A percentile compares a stretch with the other conserved stretches of the same genome.
These are phyloP conservation scores for Phalloptychus januarius DNA, from an alignment of 2,797 vertebrate species.

Conservation along the genomic window DNA sequence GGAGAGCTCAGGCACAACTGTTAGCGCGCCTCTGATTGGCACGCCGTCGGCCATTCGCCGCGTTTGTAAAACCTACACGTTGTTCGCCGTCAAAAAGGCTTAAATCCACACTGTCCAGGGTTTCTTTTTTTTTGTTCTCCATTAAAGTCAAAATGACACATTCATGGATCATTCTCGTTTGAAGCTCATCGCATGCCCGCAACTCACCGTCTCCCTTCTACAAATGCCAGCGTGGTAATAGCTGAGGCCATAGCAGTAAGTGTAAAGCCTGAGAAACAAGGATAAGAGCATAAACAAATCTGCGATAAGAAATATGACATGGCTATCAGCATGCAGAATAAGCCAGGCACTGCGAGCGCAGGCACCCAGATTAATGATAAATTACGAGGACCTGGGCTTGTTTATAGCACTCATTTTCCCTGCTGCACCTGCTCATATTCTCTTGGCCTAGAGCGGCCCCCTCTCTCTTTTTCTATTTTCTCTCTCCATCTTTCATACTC, in stretches of 20 bases:
- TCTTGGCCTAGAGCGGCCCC: conserved; percentile 81
- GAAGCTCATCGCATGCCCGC: conserved; percentile 43
- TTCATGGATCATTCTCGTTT: conserved; percentile 55
- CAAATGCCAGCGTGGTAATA: conserved; percentile 66
- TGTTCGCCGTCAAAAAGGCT: conserved; percentile 2
- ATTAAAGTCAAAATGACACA: conserved; percentile 56
- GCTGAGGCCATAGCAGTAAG: conserved; percentile 73
- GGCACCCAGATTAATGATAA: conserved; percentile 86
- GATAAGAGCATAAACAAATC: conserved; percentile 86
- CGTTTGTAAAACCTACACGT: conserved; percentile 10
- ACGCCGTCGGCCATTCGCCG: conserved; percentile 17
- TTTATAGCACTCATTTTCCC: conserved; percentile 84
- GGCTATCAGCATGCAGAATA: conserved; percentile 86
- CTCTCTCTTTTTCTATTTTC: conserved; percentile 69
- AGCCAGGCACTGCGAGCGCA: conserved; percentile 74
- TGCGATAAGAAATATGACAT: conserved; percentile 85
- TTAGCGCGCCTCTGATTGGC: conserved; percentile 41
- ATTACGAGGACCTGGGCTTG: conserved; percentile 83
- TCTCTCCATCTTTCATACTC: conserved; percentile 69
- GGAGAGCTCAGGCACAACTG: conserved; percentile 43
- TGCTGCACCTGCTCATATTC: conserved; percentile 85
- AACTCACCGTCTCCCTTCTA: conserved; percentile 39
- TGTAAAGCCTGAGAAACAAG: conserved; percentile 79
- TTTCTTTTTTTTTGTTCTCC: conserved; percentile 32
- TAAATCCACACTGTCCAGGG: conserved; percentile 12